Evolutionary conservation across 2,113 vertebrate species (phyloP), one percentile per base, ranked within the genome.

Genomic region (Perognathus longimembris): DNA sequence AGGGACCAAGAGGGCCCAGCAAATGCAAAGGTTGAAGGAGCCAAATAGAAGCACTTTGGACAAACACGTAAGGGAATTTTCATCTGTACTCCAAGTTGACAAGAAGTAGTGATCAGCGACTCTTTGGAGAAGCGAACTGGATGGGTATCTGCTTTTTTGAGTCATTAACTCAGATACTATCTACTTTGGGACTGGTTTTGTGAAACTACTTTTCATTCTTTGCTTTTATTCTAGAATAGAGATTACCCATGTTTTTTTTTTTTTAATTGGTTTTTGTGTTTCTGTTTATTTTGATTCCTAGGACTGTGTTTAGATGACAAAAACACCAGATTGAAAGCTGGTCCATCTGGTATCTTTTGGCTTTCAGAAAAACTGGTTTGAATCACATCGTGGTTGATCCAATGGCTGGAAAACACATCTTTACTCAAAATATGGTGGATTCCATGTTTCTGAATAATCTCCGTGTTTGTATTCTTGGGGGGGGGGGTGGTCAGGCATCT

Each of bases 221-320:
- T 92, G 70, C 50, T 74, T 93, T 91, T 92, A 66, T 92, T 94
- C 86, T 71, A 86, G 57, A 69, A 34, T 90, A 90, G 71, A 88
- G 69, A 91, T 81, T 54, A 85, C 83, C 86, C 86, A n/a, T 85
- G 36, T 91, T 91, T 87, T 42, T 42, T 84, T 26, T 15, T 42
- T 42, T 74, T 17, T 5, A 94, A 89, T 71, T 83, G 34, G 21
- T 90, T 95, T 96, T 96, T 89, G 54, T 96, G 93, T 97, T 96
- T 95, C 89, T 97, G 71, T 97, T 97, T 97, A 95, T 97, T 97
- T 97, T 96, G 93, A 91, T 96, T 97, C 93, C 91, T 95, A 77
- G 64, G 85, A 92, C 83, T 85, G 12, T 97, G 95, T 94, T 97
- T 95, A 95, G 87, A 97, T 96, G 95, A 96, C 86, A 93, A 91